Evolutionary conservation across 2,888 invertebrate genomes (phyloP).

Genomic region (Zygogramma bicolorata): DNA sequence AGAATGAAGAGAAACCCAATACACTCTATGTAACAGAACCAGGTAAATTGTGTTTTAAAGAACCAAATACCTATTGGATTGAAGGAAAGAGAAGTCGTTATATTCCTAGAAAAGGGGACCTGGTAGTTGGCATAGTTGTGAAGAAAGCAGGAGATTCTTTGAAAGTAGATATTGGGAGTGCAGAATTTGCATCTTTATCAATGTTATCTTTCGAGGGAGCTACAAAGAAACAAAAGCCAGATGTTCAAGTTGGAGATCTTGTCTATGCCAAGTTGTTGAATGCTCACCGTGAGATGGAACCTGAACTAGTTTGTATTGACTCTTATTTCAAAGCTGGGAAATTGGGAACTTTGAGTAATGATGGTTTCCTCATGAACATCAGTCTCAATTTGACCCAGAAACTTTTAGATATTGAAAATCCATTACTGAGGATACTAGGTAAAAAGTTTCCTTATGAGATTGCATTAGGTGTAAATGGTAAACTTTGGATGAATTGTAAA

Average conservation of each 20-base stretch:
- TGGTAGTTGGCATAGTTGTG: slow-evolving; percentile 86
- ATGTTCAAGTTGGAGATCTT: slow-evolving; percentile 81
- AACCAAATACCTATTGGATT: slow-evolving; percentile 86
- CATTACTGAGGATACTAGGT: slow-evolving; percentile 79
- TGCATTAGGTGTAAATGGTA: slow-evolving; percentile 94
- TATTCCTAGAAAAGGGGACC: slow-evolving; percentile 85
- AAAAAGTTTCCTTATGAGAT: slow-evolving; percentile 88
- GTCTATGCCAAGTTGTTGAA: slow-evolving; percentile 86
- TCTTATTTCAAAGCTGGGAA: slow-evolving; percentile 87
- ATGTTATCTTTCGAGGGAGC: slow-evolving; percentile 93
- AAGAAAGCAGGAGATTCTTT: slow-evolving; percentile 88
- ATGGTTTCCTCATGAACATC: slow-evolving; percentile 84
- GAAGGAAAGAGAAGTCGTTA: slow-evolving; percentile 86
- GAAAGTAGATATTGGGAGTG: slow-evolving; percentile 89
- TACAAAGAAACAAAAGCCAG: slow-evolving; percentile 93
- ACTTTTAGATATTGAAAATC: slow-evolving; percentile 80
- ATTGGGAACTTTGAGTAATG: slow-evolving; percentile 77
- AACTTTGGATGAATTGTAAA: slow-evolving; percentile 89
- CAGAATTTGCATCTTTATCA: slow-evolving; percentile 85
- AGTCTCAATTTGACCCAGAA: slow-evolving; percentile 78
- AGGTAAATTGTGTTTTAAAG: slow-evolving; percentile 80
- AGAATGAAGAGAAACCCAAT: slow-evolving; percentile 76
- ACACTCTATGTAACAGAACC: slow-evolving; percentile 74
- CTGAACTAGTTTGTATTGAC: slow-evolving; percentile 93
- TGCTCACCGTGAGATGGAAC: slow-evolving; percentile 92